phyloP scores from a whole-genome alignment of 1,140 invertebrate genomes.

The Amphibalanus amphitrite region DNA sequence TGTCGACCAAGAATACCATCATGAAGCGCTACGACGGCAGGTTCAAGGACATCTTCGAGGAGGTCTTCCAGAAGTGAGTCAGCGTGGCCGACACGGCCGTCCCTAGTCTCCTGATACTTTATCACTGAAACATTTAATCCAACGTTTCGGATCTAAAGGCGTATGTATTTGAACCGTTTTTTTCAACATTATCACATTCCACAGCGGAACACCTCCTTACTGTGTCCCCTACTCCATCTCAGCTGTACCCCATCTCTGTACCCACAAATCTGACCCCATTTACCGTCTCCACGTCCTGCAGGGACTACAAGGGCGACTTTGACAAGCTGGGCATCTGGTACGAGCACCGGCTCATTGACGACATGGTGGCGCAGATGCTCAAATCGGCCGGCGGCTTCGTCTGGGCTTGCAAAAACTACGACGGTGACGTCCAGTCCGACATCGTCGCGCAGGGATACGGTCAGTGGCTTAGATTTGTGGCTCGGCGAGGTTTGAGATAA shows the following conservation, averaged over 20 bases:
- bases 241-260: too few relatives aligned
- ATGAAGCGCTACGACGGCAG: slow-evolving; percentile 74
- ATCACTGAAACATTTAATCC: too few relatives aligned
- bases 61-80: slow-evolving; percentile 37
- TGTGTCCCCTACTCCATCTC: too few relatives aligned
- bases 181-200: too few relatives aligned
- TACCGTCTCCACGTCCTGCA: too few relatives aligned
- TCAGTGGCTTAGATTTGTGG: slow-evolving; percentile 13
- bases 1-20: slow-evolving; percentile 85
- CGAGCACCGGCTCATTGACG: slow-evolving; percentile 81
- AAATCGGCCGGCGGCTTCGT: slow-evolving; percentile 77
- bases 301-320: slow-evolving; percentile 37
- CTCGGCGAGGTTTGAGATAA: not conserved
- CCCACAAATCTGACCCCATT: too few relatives aligned
- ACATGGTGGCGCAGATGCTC: slow-evolving; percentile 77
- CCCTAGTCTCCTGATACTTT: too few relatives aligned
- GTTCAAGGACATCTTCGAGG: slow-evolving; percentile 88
- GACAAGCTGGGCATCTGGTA: slow-evolving; percentile 68
- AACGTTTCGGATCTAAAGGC: too few relatives aligned
- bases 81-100: too few relatives aligned
- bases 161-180: too few relatives aligned
- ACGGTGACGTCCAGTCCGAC: slow-evolving; percentile 80
- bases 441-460: slow-evolving; percentile 67
- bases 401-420: slow-evolving; percentile 85
- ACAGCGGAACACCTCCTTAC: too few relatives aligned